Conservation (phyloP, 2,113 vertebrate species). For the Myrmecobius fasciatus region DNA sequence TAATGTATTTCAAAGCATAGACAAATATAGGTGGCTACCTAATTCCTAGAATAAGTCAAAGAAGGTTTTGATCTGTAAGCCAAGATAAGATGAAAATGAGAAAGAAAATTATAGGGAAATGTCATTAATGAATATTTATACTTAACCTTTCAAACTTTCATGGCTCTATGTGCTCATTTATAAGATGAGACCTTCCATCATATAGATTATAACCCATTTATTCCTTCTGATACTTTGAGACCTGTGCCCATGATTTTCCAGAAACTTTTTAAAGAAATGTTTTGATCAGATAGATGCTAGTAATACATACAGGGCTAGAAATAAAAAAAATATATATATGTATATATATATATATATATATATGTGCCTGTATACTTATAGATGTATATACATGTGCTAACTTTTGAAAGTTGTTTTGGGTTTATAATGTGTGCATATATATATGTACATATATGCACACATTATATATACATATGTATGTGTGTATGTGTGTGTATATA, state of each 20-base stretch:
- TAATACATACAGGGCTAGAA: not conserved
- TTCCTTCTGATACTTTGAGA: not conserved
- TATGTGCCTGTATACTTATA: too few species aligned
- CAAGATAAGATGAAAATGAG: not conserved
- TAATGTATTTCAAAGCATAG: not conserved
- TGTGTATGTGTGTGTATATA: too few species aligned
- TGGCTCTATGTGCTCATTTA: not conserved
- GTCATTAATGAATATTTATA: not conserved
- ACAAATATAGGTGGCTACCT: not conserved
- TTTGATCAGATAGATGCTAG: not conserved
- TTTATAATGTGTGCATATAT: too few species aligned
- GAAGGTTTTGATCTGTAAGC: not conserved
- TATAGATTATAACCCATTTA: not conserved
- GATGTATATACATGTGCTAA: too few species aligned
- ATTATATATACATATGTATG: too few species aligned
- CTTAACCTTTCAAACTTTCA: not conserved
- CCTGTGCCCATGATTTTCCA: not conserved
- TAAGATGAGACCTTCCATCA: not conserved
- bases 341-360: too few species aligned
- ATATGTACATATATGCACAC: too few species aligned
- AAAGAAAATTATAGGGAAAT: not conserved
- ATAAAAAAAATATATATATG: not conserved
- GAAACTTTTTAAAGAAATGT: not conserved
- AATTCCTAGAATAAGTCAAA: not conserved
- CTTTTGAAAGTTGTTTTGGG: too few species aligned